Evolutionary conservation across 2,888 invertebrate species (phyloP), one percentile per base, ranked within the genome.

Genomic region (Byasa hedistus): DNA sequence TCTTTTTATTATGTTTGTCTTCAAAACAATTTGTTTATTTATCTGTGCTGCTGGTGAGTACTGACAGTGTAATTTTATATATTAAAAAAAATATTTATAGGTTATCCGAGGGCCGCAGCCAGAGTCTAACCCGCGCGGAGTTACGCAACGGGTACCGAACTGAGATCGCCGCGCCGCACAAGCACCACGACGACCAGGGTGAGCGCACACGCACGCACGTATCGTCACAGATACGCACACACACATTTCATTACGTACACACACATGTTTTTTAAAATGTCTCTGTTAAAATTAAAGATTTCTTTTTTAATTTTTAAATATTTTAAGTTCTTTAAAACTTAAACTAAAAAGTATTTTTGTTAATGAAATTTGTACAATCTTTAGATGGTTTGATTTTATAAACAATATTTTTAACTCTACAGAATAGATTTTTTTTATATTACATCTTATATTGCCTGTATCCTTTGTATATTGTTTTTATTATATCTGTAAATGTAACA

Each of bases 111-210:
- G 89, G 88, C 0, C 85, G 91, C 21, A 91, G 91, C 70, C 89
- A 88, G 69, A 90, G 90, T 55, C 71, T 90, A 59, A 90, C 90
- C 4, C 87, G 91, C 12, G 87, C 88, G 21, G 90, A 89, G 67
- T 76, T 87, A 0, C 85, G 89, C 65, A 87, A 87, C 80, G 91
- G 89, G 0, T 79, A 74, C 78, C 78, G 77, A 32, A 75, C 68
- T 67, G 75, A 64, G 75, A 73, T 69, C 68, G 61, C 75, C 56
- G 71, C 75, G 58, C 76, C 71, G 52, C 75, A 71, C 44, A 55
- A 73, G 68, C 84, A 79, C 63, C 88, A 86, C 80, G 89, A 91
- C 72, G 91, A 91, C 78, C 91, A 90, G 81, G 87, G 91, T 91
- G 75, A 77, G 76, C 70, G 7, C 51, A 60, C 64, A 76, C 70